phyloP scores from a whole-genome alignment of 2,113 vertebrate genomes.

The Mesitornis unicolor region DNA sequence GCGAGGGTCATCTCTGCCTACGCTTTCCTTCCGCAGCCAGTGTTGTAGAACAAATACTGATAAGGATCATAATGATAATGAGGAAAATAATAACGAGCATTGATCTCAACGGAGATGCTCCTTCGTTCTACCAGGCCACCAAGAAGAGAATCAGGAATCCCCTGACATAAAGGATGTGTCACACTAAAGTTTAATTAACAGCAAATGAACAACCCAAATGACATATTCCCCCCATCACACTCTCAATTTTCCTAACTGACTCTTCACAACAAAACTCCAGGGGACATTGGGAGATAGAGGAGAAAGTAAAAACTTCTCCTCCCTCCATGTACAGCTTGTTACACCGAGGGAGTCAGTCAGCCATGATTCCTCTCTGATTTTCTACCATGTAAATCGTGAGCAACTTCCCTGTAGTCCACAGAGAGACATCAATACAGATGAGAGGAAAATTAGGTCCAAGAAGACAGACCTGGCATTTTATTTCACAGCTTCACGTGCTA shows the following conservation, averaged over 20 bases:
- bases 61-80: slow-evolving; percentile 61
- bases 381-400: not conserved
- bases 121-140: slow-evolving; percentile 37
- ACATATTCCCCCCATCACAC: not conserved
- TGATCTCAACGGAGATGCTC: slow-evolving; percentile 55
- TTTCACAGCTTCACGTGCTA: not conserved
- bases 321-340: not conserved
- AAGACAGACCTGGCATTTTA: not conserved
- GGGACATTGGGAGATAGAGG: slow-evolving; percentile 7
- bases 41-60: slow-evolving; percentile 61
- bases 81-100: slow-evolving; percentile 66
- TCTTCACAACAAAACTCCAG: slow-evolving; percentile 38
- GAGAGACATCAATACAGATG: not conserved
- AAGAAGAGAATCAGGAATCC: slow-evolving; percentile 56
- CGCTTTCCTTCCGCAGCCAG: not conserved
- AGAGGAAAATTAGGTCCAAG: not conserved
- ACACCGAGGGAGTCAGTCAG: not conserved
- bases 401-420: not conserved
- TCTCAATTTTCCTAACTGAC: slow-evolving; percentile 19
- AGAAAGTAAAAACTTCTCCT: slow-evolving; percentile 7
- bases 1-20: slow-evolving; percentile 25
- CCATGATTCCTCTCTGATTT: not conserved
- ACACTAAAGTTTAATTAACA: slow-evolving; percentile 60
- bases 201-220: slow-evolving; percentile 54
- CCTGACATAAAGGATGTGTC: slow-evolving; percentile 57